These are phyloP conservation scores for Chamaea fasciata DNA, from an alignment of 2,113 vertebrate species.

Conservation along the genomic window DNA sequence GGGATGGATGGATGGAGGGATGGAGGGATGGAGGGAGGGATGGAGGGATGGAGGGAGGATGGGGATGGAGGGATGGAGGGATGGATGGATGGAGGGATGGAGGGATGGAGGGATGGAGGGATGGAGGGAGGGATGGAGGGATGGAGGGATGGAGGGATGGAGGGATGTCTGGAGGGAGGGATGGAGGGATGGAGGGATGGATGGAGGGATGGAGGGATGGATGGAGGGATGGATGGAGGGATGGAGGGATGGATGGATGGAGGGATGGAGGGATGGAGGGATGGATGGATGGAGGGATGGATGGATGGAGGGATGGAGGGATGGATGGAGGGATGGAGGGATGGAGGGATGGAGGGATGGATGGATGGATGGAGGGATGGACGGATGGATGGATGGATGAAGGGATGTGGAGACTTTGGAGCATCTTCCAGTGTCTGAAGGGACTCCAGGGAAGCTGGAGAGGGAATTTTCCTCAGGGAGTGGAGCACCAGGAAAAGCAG, in stretches of 20 bases:
- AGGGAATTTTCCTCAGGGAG: rapidly evolving
- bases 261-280: neutral
- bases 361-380: neutral
- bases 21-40: neutral
- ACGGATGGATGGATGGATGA: neutral
- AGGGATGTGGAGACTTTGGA: neutral
- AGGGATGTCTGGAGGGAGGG: too few species aligned
- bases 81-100: neutral
- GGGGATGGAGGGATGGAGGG: neutral
- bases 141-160: neutral
- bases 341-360: neutral
- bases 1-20: too few species aligned
- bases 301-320: neutral
- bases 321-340: too few species aligned
- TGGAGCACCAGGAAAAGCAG: rapidly evolving
- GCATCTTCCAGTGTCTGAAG: neutral
- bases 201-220: too few species aligned
- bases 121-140: neutral
- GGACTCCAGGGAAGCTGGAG: neutral
- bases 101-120: neutral
- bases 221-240: too few species aligned
- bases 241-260: too few species aligned
- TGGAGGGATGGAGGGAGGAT: too few species aligned
- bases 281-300: too few species aligned
- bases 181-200: neutral